These are phyloP conservation scores for Ceratina calcarata DNA, from an alignment of 1,140 invertebrate species.

Conservation along the genomic window DNA sequence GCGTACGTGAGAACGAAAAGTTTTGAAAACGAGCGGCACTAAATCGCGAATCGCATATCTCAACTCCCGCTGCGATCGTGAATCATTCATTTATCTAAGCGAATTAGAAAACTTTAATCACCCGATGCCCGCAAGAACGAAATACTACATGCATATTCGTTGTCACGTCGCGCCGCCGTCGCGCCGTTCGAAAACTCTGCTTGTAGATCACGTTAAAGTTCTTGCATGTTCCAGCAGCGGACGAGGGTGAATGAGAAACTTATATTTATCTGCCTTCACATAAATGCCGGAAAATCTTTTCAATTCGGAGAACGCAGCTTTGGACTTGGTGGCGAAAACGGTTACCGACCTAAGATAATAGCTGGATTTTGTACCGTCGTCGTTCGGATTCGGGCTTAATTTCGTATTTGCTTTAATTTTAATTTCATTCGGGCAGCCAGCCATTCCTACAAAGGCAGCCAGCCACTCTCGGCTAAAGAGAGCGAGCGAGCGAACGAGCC, in stretches of 20 bases:
- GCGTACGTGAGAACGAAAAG: slow-evolving; percentile 29
- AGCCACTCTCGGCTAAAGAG: background rate
- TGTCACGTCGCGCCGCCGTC: slow-evolving; percentile 19
- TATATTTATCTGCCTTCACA: background rate
- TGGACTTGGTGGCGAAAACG: background rate
- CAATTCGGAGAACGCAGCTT: slow-evolving; percentile 6
- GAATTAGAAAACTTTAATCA: slow-evolving; percentile 49
- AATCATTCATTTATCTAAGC: slow-evolving; percentile 16
- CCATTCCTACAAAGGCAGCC: slow-evolving; percentile 1
- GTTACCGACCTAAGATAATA: slow-evolving; percentile 11
- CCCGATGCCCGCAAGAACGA: slow-evolving; percentile 40
- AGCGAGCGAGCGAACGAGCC: slow-evolving; percentile 10
- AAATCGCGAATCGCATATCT: slow-evolving; percentile 3
- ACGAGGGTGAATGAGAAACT: background rate
- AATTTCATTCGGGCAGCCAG: slow-evolving; percentile 21
- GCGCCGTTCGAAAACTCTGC: slow-evolving; percentile 54
- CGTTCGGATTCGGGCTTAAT: slow-evolving; percentile 20
- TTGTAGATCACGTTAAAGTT: slow-evolving; percentile 64
- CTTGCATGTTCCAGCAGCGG: slow-evolving; percentile 44
- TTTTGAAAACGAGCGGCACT: slow-evolving; percentile 2
- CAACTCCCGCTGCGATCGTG: background rate
- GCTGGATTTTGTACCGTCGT: background rate
- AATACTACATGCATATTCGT: slow-evolving; percentile 48
- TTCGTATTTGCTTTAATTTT: slow-evolving; percentile 62
- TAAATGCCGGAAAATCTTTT: slow-evolving; percentile 8